Percentiles rank a stretch among this genome's conserved stretches.
These are phyloP conservation scores for Plagodis dolabraria DNA, from an alignment of 2,888 invertebrate genomes.

Conservation along the genomic window DNA sequence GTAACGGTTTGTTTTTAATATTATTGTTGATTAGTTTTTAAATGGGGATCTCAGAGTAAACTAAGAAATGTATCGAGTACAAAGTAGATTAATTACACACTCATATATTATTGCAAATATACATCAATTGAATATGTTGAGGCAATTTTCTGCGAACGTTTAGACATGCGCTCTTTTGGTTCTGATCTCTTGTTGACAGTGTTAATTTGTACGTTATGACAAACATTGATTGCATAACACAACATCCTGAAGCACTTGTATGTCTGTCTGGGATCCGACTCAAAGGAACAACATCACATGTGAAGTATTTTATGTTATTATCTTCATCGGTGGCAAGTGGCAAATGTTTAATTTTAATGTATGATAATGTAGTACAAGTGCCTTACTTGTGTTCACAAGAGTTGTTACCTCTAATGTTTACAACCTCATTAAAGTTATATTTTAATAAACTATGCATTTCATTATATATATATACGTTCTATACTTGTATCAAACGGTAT, in stretches of 20 bases:
- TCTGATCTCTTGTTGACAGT: too few species aligned
- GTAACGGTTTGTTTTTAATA: constrained; percentile 12
- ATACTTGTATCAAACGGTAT: too few species aligned
- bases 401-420: constrained; percentile 57
- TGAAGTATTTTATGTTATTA: too few species aligned
- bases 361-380: constrained; percentile 41
- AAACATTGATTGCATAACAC: too few species aligned
- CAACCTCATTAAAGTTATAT: constrained; percentile 41
- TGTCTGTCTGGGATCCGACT: too few species aligned
- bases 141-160: not conserved
- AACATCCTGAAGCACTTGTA: too few species aligned
- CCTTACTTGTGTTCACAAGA: constrained; percentile 46
- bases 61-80: constrained; percentile 52
- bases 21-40: constrained; percentile 35
- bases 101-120: not conserved
- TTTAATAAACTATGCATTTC: constrained; percentile 18
- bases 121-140: not conserved
- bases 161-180: too few species aligned
- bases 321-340: not conserved
- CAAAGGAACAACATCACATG: too few species aligned
- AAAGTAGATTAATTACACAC: constrained; percentile 42
- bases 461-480: not conserved
- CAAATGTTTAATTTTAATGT: not conserved
- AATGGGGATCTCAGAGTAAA: constrained; percentile 54
- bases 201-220: too few species aligned